Conservation (phyloP, 2,797 vertebrate genomes). For the Vultur gryphus region DNA sequence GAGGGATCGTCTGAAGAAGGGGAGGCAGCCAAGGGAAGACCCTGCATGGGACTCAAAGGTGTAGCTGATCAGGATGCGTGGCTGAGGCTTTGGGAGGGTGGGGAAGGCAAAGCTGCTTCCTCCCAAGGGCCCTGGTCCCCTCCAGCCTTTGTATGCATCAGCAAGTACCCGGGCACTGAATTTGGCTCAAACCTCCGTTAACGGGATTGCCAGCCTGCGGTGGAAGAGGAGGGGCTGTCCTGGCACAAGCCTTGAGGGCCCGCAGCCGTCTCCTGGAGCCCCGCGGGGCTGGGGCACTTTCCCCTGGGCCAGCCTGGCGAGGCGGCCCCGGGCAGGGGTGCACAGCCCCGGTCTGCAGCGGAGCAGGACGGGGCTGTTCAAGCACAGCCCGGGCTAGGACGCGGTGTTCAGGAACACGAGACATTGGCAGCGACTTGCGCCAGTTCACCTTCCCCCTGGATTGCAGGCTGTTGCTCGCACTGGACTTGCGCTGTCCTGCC, state of each 20-base stretch:
- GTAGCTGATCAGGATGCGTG: fast-evolving
- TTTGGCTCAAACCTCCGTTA: not conserved
- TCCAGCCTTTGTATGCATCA: not conserved
- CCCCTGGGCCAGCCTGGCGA: not conserved
- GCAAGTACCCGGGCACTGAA: not conserved
- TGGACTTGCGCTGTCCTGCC: not conserved
- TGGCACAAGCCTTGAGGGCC: fast-evolving
- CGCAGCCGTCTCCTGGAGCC: fast-evolving
- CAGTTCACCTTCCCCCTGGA: not conserved
- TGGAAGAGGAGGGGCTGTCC: not conserved
- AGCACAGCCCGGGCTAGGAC: not conserved
- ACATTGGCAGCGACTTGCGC: fast-evolving
- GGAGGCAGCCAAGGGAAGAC: too few relatives aligned
- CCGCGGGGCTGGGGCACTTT: not conserved
- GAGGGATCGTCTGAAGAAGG: fast-evolving
- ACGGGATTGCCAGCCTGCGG: fast-evolving
- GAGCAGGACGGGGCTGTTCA: not conserved
- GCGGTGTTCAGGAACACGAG: fast-evolving
- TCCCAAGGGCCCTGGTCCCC: not conserved
- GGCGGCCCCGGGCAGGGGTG: too few relatives aligned
- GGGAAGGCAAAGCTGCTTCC: not conserved
- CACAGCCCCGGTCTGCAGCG: not conserved
- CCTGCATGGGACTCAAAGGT: fast-evolving
- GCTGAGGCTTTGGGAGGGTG: not conserved
- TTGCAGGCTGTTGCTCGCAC: not conserved